phyloP scores from a whole-genome alignment of 2,113 vertebrate species.

The Zeus faber region DNA sequence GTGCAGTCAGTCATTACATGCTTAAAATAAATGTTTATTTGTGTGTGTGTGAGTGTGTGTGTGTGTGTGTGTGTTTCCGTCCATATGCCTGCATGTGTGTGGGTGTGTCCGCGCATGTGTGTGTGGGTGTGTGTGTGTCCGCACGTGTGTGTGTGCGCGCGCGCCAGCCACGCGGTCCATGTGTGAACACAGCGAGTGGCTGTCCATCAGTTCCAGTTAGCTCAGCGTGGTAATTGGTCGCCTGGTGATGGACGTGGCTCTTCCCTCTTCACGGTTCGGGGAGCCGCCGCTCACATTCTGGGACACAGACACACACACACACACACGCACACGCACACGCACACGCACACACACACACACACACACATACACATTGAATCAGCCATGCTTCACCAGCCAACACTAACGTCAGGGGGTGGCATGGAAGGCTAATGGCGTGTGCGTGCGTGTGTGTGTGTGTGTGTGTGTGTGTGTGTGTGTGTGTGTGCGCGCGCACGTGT shows the following conservation, averaged over 20 bases:
- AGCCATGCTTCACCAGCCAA: neutral
- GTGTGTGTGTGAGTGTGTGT: conserved; percentile 24
- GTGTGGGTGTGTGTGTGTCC: conserved; percentile 13
- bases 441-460: conserved; percentile 33
- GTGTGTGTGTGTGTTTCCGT: conserved; percentile 43
- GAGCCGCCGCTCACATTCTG: conserved; percentile 59
- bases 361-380: conserved; percentile 32
- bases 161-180: too few species aligned
- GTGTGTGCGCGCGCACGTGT: too few species aligned
- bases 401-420: too few species aligned
- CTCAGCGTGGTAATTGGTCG: conserved; percentile 67
- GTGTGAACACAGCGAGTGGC: too few species aligned
- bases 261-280: conserved; percentile 65
- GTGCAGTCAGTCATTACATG: too few species aligned
- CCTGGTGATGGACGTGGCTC: conserved; percentile 64
- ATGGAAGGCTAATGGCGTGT: conserved; percentile 41
- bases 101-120: conserved; percentile 1
- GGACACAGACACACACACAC: conserved; percentile 53
- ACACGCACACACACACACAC: conserved; percentile 32
- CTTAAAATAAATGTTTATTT: too few species aligned
- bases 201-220: conserved; percentile 65
- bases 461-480: too few species aligned
- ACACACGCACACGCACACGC: conserved; percentile 49
- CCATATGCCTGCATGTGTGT: too few species aligned
- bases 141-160: neutral